These are phyloP conservation scores for Antheraea mylitta DNA, from an alignment of 1,140 invertebrate genomes.

Conservation along the genomic window DNA sequence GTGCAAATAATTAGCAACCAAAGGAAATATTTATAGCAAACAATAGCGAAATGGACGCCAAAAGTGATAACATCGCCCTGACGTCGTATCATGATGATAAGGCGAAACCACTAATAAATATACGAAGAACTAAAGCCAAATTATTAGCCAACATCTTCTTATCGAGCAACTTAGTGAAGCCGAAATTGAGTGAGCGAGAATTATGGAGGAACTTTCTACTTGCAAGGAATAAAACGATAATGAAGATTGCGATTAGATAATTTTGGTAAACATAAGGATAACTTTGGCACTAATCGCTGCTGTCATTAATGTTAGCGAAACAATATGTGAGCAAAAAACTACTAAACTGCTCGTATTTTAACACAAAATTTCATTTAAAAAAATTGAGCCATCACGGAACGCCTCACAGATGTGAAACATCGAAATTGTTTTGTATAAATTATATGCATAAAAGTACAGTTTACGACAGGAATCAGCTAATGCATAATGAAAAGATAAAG, in stretches of 20 bases:
- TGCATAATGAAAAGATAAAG: no score
- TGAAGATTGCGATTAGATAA: conserved; percentile 68
- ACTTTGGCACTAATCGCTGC: conserved; percentile 15
- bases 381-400: no score
- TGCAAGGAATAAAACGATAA: conserved; percentile 65
- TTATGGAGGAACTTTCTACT: conserved; percentile 70
- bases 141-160: conserved; percentile 69
- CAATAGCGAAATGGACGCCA: not conserved
- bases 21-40: not conserved
- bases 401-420: no score
- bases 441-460: no score
- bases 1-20: not conserved
- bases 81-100: conserved; percentile 61
- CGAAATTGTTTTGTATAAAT: no score
- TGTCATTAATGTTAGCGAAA: not conserved
- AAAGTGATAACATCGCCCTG: conserved; percentile 52
- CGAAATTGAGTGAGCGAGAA: conserved; percentile 71
- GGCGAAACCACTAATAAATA: conserved; percentile 60
- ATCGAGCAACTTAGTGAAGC: conserved; percentile 59
- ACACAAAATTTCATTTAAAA: not conserved
- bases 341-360: not conserved
- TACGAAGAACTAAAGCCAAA: conserved; percentile 53
- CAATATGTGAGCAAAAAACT: not conserved
- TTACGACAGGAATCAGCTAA: no score
- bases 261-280: conserved; percentile 46